phyloP scores from a whole-genome alignment of 1,140 invertebrate species.

The Chironomus striatipennis region DNA sequence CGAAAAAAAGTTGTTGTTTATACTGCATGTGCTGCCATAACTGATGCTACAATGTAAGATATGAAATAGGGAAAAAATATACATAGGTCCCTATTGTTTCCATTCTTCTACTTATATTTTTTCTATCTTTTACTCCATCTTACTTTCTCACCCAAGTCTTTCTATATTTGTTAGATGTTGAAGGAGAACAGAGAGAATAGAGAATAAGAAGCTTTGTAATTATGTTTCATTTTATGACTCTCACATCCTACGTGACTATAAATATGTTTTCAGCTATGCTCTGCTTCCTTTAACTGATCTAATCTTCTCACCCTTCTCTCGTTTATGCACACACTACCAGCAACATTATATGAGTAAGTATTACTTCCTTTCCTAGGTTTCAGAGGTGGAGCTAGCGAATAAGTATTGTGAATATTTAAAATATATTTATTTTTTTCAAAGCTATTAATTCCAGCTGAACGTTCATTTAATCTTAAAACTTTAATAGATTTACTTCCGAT shows the following conservation, averaged over 20 bases:
- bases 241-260: conserved; percentile 17
- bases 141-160: too few relatives aligned
- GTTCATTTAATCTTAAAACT: too few relatives aligned
- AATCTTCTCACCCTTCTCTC: too few relatives aligned
- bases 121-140: not conserved
- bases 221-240: conserved; percentile 22
- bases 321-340: too few relatives aligned
- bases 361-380: too few relatives aligned
- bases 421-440: too few relatives aligned
- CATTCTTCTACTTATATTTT: not conserved
- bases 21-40: not conserved
- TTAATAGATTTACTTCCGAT: too few relatives aligned
- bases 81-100: not conserved
- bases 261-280: conserved; percentile 11
- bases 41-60: not conserved
- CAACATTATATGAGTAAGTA: too few relatives aligned
- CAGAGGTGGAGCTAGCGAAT: too few relatives aligned
- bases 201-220: not conserved
- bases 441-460: too few relatives aligned
- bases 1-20: not conserved
- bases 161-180: too few relatives aligned
- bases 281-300: not conserved
- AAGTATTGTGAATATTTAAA: too few relatives aligned
- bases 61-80: not conserved
- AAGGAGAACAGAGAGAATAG: not conserved